Evolutionary conservation across 2,888 invertebrate genomes (phyloP).

Genomic region (Molanna angustata): DNA sequence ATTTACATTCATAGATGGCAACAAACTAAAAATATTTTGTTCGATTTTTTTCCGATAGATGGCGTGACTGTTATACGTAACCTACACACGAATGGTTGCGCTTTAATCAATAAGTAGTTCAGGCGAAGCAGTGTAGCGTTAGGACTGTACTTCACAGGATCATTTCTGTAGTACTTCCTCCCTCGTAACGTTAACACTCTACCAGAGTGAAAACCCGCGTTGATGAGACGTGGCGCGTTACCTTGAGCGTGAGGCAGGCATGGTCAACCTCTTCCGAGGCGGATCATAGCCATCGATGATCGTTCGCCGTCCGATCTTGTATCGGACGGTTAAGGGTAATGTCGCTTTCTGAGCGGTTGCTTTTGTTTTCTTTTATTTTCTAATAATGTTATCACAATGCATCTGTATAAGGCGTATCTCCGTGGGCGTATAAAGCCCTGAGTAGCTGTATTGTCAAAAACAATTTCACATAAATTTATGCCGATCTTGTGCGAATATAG

Average conservation of each 20-base stretch:
- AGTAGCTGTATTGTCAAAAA: no score
- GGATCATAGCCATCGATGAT: conserved; percentile 27
- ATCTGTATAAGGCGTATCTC: no score
- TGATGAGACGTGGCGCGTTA: conserved; percentile 35
- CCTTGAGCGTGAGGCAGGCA: conserved; percentile 36
- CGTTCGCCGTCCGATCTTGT: conserved; percentile 26
- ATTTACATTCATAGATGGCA: no score
- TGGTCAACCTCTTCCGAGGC: no score
- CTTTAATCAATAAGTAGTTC: not conserved
- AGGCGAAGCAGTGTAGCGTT: not conserved
- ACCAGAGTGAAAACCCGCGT: conserved; percentile 32
- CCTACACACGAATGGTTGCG: not conserved
- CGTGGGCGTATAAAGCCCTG: no score
- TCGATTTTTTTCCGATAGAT: no score
- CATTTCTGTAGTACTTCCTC: conserved; percentile 33
- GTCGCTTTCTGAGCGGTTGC: conserved; percentile 33
- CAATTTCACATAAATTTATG: no score
- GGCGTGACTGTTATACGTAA: not conserved
- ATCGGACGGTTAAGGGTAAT: conserved; percentile 21
- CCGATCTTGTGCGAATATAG: no score
- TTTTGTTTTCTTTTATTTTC: no score
- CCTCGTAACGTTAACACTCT: conserved; percentile 28
- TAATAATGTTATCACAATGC: no score
- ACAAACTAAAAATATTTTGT: no score
- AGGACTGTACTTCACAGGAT: conserved; percentile 34